Evolutionary conservation across 1,140 invertebrate species (phyloP).

Genomic region (Ceratosolen solmsi): DNA sequence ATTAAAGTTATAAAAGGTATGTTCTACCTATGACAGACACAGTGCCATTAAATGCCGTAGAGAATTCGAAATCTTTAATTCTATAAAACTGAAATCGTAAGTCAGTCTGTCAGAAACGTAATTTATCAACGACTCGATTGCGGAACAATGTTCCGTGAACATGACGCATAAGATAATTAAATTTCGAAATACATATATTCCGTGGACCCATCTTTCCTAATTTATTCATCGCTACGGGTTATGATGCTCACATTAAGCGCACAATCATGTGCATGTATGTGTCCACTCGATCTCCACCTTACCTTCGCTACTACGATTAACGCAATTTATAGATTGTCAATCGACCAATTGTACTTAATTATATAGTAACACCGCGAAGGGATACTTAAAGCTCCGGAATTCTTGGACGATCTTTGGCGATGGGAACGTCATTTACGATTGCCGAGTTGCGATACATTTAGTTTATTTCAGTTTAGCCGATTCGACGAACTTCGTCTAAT

Average conservation of each 20-base stretch:
- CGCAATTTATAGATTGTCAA: neutral
- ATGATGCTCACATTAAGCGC: no score
- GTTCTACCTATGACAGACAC: neutral
- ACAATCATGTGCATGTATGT: no score
- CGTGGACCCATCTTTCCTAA: neutral
- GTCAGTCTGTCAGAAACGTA: neutral
- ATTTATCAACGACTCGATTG: neutral
- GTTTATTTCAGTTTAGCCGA: no score
- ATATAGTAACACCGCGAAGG: no score
- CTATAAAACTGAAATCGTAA: neutral
- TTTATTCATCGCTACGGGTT: neutral
- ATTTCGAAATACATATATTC: neutral
- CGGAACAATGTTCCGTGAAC: neutral
- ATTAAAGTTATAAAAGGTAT: neutral
- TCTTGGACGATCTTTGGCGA: no score
- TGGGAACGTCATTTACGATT: no score
- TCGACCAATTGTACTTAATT: neutral
- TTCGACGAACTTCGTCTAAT: no score
- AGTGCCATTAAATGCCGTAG: no score
- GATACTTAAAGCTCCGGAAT: no score
- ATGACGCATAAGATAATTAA: neutral
- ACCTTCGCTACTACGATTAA: neutral
- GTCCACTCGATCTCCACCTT: neutral
- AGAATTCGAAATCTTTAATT: neutral
- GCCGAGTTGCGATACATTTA: no score